Evolutionary conservation across 2,113 vertebrate species (phyloP).

Genomic region (Cephalopterus ornatus): DNA sequence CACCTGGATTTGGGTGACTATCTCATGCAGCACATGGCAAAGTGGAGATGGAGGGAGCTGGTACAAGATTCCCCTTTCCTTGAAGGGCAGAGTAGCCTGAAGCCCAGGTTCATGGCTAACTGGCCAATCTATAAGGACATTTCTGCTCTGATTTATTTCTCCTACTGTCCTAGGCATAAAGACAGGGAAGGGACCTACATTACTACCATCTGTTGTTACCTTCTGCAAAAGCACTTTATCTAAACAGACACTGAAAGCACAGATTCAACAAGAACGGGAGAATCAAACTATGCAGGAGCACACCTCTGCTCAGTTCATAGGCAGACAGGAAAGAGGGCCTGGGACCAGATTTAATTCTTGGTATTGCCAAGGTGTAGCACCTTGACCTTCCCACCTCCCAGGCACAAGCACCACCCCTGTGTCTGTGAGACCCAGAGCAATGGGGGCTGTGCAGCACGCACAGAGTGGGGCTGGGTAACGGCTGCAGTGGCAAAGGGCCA

Average conservation of each 20-base stretch:
- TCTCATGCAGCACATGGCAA: background rate
- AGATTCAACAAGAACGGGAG: background rate
- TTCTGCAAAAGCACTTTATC: slow-evolving; percentile 6
- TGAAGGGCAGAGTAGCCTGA: background rate
- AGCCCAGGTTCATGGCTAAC: background rate
- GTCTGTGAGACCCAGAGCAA: background rate
- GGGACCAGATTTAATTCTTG: background rate
- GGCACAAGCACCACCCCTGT: background rate
- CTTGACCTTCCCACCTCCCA: background rate
- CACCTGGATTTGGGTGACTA: background rate
- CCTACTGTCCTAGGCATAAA: background rate
- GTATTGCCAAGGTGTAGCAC: background rate
- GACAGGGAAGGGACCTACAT: background rate
- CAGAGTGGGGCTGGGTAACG: background rate
- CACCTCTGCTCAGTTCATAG: background rate
- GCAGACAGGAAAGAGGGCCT: background rate
- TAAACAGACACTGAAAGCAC: background rate
- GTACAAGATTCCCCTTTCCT: background rate
- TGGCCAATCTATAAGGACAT: background rate
- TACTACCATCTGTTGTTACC: slow-evolving; percentile 20
- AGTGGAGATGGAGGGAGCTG: background rate
- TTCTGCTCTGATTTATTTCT: background rate
- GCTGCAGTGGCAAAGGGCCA: background rate
- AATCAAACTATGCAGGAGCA: background rate
- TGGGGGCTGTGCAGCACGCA: background rate